Evolutionary conservation across 2,797 vertebrate species (phyloP).

Genomic region (Tachyglossus aculeatus): DNA sequence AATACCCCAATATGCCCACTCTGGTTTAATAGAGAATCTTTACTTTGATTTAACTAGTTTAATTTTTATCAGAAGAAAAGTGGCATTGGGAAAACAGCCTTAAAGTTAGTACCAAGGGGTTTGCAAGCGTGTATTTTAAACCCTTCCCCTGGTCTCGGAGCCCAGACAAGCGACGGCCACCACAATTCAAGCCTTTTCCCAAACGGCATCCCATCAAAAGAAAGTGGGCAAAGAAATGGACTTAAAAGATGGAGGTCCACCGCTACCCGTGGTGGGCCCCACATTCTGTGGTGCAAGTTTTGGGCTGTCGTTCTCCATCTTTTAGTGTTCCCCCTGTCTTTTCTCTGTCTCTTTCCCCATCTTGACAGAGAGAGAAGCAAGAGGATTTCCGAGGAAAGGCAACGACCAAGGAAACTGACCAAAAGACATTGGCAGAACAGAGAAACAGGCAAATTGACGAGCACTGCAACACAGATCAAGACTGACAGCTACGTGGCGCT

Average conservation of each 20-base stretch:
- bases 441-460: slow-evolving; percentile 16
- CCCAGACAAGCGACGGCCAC: too few species aligned
- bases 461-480: not conserved
- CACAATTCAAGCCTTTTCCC: too few species aligned
- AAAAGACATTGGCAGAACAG: slow-evolving; percentile 23
- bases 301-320: slow-evolving; percentile 40
- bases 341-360: slow-evolving; percentile 46
- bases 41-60: too few species aligned
- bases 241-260: slow-evolving; percentile 44
- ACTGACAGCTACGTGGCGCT: slow-evolving; percentile 15
- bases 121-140: too few species aligned
- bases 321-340: slow-evolving; percentile 39
- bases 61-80: too few species aligned
- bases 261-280: slow-evolving; percentile 49
- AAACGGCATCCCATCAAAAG: too few species aligned
- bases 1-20: not conserved
- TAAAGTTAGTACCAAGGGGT: too few species aligned
- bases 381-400: slow-evolving; percentile 38
- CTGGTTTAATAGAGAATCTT: too few species aligned
- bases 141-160: too few species aligned
- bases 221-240: slow-evolving; percentile 44
- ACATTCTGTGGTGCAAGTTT: slow-evolving; percentile 40
- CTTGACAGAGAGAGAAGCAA: slow-evolving; percentile 46
- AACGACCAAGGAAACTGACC: slow-evolving; percentile 43
- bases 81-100: too few species aligned